phyloP scores from a whole-genome alignment of 2,888 invertebrate genomes.

The Ophioninae sp. region DNA sequence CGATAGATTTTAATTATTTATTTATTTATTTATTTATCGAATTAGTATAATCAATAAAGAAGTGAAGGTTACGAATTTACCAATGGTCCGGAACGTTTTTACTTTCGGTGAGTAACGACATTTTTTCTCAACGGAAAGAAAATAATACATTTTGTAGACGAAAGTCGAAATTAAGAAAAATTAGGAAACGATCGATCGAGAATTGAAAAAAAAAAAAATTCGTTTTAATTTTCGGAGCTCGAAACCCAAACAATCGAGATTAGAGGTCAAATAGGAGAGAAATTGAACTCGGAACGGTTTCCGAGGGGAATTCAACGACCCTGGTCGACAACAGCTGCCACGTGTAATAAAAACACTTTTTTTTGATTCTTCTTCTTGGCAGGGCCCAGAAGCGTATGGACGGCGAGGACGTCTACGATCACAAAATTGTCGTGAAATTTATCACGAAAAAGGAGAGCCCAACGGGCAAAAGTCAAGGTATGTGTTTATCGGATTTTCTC shows the following conservation, averaged over 20 bases:
- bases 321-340: constrained; percentile 13
- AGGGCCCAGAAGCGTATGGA: constrained; percentile 93
- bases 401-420: constrained; percentile 91
- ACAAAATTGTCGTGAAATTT: constrained; percentile 85
- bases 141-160: neutral
- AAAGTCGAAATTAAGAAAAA: no score
- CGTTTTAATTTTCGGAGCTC: neutral
- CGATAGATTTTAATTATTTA: constrained; percentile 58
- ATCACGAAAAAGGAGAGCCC: constrained; percentile 76
- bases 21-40: constrained; percentile 36
- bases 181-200: neutral
- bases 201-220: neutral
- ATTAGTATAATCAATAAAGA: neutral
- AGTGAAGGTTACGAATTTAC: neutral
- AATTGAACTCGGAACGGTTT: constrained; percentile 3
- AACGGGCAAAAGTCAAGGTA: constrained; percentile 74
- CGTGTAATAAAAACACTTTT: constrained; percentile 44
- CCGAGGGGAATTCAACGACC: constrained; percentile 1
- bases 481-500: constrained; percentile 33
- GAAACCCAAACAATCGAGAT: constrained; percentile 8
- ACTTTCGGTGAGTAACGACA: constrained; percentile 46
- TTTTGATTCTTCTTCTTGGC: constrained; percentile 71
- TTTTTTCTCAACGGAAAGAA: neutral
- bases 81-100: constrained; percentile 20
- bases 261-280: constrained; percentile 51